phyloP scores from a whole-genome alignment of 2,797 vertebrate species.

The Scolopax bukidnonensis region DNA sequence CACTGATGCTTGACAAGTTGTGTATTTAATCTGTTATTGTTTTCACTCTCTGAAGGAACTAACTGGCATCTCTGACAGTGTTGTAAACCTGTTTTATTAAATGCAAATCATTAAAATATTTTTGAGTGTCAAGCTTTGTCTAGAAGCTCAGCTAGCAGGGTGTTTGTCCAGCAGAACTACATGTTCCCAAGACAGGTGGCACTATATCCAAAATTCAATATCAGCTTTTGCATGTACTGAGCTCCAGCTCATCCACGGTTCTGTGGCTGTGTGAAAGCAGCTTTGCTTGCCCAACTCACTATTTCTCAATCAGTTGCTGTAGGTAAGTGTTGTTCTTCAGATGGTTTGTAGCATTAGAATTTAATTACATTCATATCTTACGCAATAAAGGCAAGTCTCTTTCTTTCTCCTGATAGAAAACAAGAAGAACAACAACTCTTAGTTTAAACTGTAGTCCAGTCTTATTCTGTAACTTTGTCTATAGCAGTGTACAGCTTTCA shows the following conservation, averaged over 20 bases:
- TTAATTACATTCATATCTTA: not conserved
- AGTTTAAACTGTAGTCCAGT: not conserved
- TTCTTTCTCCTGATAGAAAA: not conserved
- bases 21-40: not conserved
- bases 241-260: not conserved
- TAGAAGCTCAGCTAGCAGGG: not conserved
- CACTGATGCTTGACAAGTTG: not conserved
- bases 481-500: not conserved
- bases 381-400: not conserved
- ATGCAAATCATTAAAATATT: not conserved
- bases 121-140: not conserved
- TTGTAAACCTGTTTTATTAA: conserved; percentile 1
- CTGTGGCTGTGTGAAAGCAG: not conserved
- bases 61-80: not conserved
- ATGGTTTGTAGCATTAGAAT: not conserved
- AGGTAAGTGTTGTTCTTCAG: not conserved
- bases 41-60: not conserved
- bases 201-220: not conserved
- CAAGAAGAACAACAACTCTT: not conserved
- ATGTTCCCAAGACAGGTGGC: not conserved
- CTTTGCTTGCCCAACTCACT: not conserved
- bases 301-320: not conserved
- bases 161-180: not conserved
- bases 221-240: not conserved
- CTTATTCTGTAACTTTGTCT: not conserved